Evolutionary conservation across 2,888 invertebrate genomes (phyloP).

Genomic region (Drosophila prolongata): DNA sequence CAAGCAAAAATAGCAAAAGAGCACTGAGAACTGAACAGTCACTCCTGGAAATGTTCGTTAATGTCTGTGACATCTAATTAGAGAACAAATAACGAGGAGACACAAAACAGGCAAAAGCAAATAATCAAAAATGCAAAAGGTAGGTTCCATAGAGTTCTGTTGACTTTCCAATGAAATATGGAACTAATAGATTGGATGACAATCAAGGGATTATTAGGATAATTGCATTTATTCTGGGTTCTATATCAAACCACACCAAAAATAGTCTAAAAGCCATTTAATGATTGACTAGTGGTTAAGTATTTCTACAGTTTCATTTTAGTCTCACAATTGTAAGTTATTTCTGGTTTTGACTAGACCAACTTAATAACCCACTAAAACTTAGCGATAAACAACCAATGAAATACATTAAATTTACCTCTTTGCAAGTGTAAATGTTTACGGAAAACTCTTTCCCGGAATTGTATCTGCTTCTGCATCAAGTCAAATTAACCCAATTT

Average conservation of each 20-base stretch:
- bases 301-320: too few relatives aligned
- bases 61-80: conserved; percentile 59
- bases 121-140: conserved; percentile 16
- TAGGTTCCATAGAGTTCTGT: background rate
- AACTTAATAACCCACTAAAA: background rate
- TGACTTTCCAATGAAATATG: conserved; percentile 5
- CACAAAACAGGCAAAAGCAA: conserved; percentile 8
- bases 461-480: background rate
- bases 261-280: background rate
- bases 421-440: conserved; percentile 8
- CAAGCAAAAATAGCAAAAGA: conserved; percentile 42
- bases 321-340: too few relatives aligned
- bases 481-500: conserved; percentile 12
- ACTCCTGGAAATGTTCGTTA: conserved; percentile 30
- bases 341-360: background rate
- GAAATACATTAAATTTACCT: background rate
- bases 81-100: conserved; percentile 47
- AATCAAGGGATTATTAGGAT: conserved; percentile 3
- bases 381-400: conserved; percentile 15
- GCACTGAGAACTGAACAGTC: conserved; percentile 1
- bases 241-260: background rate
- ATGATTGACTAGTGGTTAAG: too few relatives aligned
- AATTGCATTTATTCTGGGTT: conserved; percentile 9
- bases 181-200: background rate
- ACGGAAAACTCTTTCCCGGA: background rate